Conservation (phyloP, 2,888 invertebrate genomes). For the Ischnura elegans region DNA sequence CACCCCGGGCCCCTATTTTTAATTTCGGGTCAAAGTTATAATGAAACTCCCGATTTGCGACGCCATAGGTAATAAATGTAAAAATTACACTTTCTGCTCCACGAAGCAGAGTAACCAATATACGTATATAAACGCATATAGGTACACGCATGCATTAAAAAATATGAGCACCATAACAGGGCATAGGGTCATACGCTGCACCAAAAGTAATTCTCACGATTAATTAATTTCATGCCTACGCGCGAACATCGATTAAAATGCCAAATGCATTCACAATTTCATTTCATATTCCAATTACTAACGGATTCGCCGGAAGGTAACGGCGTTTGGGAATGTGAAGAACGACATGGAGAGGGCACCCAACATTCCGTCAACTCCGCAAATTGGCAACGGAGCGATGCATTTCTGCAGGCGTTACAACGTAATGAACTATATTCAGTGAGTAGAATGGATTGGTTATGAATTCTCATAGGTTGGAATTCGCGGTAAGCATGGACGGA, state of each 20-base stretch:
- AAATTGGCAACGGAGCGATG: no score
- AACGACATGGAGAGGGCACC: not conserved
- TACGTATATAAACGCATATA: not conserved
- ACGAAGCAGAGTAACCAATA: not conserved
- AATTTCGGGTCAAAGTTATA: not conserved
- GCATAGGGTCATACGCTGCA: not conserved
- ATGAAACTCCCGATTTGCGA: not conserved
- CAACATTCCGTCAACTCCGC: not conserved
- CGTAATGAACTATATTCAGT: no score
- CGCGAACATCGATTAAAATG: not conserved
- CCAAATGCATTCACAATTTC: slow-evolving; percentile 21
- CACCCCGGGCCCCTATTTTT: not conserved
- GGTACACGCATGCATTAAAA: not conserved
- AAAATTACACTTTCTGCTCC: not conserved
- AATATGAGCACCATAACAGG: not conserved
- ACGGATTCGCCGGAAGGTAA: not conserved
- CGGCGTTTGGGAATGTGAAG: not conserved
- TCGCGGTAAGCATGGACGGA: no score
- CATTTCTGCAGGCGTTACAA: no score
- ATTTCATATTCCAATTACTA: slow-evolving; percentile 15
- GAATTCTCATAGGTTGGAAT: no score
- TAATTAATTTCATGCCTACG: not conserved
- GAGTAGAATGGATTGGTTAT: no score
- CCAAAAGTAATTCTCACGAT: not conserved
- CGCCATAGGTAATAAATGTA: not conserved